Conservation (phyloP, 1,140 invertebrate species). For the Diabrotica undecimpunctata region DNA sequence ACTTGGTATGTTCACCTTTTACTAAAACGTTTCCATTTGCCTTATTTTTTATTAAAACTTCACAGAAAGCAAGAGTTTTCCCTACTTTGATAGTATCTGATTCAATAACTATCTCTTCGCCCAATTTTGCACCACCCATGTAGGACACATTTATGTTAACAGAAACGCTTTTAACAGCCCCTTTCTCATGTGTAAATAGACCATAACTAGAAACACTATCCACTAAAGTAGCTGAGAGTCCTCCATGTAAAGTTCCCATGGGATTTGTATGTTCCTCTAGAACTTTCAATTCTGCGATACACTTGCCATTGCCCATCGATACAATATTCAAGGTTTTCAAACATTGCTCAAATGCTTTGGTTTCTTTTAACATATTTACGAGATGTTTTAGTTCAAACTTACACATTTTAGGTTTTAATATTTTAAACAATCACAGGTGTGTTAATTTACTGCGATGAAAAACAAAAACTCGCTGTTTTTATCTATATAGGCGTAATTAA, state of each 20-base stretch:
- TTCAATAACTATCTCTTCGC: conserved; percentile 76
- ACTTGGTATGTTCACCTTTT: conserved; percentile 78
- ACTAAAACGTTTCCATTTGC: conserved; percentile 67
- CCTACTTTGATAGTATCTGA: conserved; percentile 75
- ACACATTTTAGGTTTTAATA: too few relatives aligned
- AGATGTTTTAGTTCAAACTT: not conserved
- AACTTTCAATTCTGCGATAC: conserved; percentile 74
- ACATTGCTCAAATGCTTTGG: not conserved
- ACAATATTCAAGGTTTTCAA: not conserved
- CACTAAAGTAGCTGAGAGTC: conserved; percentile 75
- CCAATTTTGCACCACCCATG: conserved; percentile 68
- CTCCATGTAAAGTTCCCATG: conserved; percentile 76
- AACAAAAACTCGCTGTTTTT: too few relatives aligned
- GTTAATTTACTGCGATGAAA: too few relatives aligned
- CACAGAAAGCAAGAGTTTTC: conserved; percentile 74
- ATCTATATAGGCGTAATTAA: too few relatives aligned
- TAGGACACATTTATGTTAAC: conserved; percentile 71
- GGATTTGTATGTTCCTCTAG: conserved; percentile 72
- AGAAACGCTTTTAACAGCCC: conserved; percentile 61
- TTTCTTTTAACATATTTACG: not conserved
- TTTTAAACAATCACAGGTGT: too few relatives aligned
- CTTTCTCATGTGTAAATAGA: conserved; percentile 61
- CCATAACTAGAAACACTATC: conserved; percentile 81
- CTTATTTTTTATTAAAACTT: conserved; percentile 73
- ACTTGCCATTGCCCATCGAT: conserved; percentile 57